Conservation (phyloP, 2,113 vertebrate genomes). For the Hyperoodon ampullatus region DNA sequence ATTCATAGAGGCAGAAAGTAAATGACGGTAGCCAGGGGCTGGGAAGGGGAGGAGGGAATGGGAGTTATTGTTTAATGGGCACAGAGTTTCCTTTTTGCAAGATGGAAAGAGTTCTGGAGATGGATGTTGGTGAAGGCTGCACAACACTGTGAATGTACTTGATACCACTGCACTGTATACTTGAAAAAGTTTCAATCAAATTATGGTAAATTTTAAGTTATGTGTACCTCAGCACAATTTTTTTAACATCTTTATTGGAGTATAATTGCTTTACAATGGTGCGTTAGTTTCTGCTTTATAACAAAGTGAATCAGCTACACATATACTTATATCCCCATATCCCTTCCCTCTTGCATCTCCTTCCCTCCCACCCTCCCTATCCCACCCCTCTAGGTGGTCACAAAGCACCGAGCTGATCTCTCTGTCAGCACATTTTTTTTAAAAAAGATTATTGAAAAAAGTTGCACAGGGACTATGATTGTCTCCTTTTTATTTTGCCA, state of each 20-base stretch:
- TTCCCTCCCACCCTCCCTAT: no score
- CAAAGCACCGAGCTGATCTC: no score
- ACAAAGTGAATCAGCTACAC: no score
- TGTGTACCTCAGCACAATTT: neutral
- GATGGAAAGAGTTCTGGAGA: neutral
- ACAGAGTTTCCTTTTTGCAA: no score
- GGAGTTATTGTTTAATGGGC: neutral
- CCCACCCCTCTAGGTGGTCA: no score
- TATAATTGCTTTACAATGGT: no score
- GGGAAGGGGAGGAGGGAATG: neutral
- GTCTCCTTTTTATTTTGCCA: slow-evolving; percentile 1
- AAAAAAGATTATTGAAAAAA: neutral
- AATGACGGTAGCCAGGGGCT: neutral
- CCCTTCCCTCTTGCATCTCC: no score
- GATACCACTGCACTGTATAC: neutral
- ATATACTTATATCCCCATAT: no score
- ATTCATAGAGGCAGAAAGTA: neutral
- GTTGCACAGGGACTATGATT: neutral
- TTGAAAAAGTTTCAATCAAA: neutral
- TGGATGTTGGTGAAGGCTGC: neutral
- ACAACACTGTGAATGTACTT: neutral
- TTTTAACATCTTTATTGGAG: no score
- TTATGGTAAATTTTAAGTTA: neutral
- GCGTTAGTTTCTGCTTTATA: no score
- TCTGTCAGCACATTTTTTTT: no score